Base-by-base conservation (phyloP, 2,113 vertebrate genomes). In the Hippocampus mohnikei region DNA sequence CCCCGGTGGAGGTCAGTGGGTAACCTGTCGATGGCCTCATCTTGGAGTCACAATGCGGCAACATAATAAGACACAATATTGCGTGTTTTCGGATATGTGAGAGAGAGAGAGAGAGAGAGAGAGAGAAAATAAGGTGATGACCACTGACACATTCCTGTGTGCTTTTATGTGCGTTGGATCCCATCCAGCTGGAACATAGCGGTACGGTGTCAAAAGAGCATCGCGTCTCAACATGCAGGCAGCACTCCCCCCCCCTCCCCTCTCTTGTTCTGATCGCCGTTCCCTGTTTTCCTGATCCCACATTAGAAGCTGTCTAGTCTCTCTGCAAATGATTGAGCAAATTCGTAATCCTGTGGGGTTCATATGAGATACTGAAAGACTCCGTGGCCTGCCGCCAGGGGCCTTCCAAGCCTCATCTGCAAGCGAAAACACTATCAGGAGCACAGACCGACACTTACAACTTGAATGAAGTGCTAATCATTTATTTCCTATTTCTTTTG, bases 151-250 rank as follows among this genome's bases (percentile, higher is more conserved):
- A 59, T 63, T 72, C 72, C 37, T 21, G 50, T 33, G 20, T 23
- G 44, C 66, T 61, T 40, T 61, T 33, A 40, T 74, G 21, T 23
- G 55, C 33, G 66, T 76, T 55, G 63, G 55, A 75, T 62, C 44
- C 46, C 67, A 67, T 75, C 79, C 55, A 77, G 64, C 62, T 82
- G 72, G 68, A 77, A 76, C 70, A 56, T 78, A 33, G 67, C 73
- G 80, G 59, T 50, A 27, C 23, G 15, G 71, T 81, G 84, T 69
- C 75, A 86, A 78, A 68, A 23, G 46, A 71, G 72, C 73, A 13
- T 66, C 25, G 37, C 55, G 29, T 65, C 37, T 59, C 68, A 21
- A 68, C 66, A 69, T 23, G 59, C 75, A 63, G 74, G 78, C 69
- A 64, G 69, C 52, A 55, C 63, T 7, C 20, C 33, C 60, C 3